phyloP scores from a whole-genome alignment of 2,888 invertebrate genomes.

The Euzophera pinguis region DNA sequence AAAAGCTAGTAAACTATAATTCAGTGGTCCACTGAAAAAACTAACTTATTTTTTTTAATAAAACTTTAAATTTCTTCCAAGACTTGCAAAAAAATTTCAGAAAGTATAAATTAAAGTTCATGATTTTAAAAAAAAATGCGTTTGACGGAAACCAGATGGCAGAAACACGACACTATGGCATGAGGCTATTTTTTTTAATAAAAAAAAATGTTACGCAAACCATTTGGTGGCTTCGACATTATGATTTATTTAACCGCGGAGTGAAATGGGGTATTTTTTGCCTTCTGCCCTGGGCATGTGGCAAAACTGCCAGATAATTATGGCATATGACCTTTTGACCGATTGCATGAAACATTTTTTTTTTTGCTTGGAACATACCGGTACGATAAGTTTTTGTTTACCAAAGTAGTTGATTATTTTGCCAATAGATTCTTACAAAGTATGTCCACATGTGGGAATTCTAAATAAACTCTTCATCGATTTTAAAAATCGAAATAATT shows the following conservation, averaged over 20 bases:
- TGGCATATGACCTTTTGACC: constrained; percentile 6
- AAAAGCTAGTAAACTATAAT: no score
- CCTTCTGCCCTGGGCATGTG: background rate
- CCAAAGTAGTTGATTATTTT: no score
- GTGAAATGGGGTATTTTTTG: constrained; percentile 13
- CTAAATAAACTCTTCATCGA: no score
- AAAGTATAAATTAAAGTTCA: no score
- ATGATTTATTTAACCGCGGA: constrained; percentile 25
- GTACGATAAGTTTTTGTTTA: no score
- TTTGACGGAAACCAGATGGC: constrained; percentile 10
- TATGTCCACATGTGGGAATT: no score
- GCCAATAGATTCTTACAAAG: no score
- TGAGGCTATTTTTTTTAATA: constrained; percentile 6
- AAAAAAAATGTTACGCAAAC: constrained; percentile 11
- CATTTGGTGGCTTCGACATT: constrained; percentile 16
- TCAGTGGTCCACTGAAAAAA: no score
- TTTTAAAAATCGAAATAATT: no score
- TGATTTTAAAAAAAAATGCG: background rate
- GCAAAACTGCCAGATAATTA: background rate
- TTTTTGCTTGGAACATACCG: background rate
- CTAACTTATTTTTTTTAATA: no score
- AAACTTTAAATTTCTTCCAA: no score
- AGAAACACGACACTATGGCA: constrained; percentile 11
- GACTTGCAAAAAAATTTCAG: no score
- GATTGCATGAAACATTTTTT: background rate